Conservation (phyloP, 2,797 vertebrate species). For the Arnoldichthys spilopterus region DNA sequence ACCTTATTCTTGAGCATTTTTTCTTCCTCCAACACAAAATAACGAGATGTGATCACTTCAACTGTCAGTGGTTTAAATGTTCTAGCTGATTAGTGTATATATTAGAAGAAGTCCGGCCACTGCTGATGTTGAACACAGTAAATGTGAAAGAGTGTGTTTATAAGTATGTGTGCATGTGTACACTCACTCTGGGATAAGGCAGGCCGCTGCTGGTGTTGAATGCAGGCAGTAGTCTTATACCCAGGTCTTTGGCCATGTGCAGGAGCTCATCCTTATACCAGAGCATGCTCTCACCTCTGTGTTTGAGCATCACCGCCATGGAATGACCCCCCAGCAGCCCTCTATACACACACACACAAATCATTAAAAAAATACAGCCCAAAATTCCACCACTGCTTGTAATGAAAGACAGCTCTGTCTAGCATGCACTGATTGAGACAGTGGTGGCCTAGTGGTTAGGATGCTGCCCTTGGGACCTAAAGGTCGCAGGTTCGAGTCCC, state of each 20-base stretch:
- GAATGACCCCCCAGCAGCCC: constrained; percentile 96
- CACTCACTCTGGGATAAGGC: constrained; percentile 94
- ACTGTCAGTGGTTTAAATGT: no score
- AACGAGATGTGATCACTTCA: no score
- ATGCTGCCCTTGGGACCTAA: no score
- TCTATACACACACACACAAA: constrained; percentile 67
- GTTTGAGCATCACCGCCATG: constrained; percentile 95
- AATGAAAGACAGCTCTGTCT: not conserved
- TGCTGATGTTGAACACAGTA: no score
- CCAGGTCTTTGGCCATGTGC: constrained; percentile 95
- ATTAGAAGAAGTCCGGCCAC: no score
- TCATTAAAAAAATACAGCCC: no score
- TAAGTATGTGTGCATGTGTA: not conserved
- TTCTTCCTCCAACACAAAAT: no score
- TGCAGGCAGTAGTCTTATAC: constrained; percentile 92
- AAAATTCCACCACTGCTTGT: not conserved
- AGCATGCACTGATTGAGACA: no score
- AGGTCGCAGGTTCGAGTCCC: no score
- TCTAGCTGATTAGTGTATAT: no score
- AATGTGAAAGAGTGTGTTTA: not conserved
- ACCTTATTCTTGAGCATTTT: no score
- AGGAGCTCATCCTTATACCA: constrained; percentile 96
- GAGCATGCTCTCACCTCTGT: constrained; percentile 89
- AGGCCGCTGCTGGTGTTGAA: constrained; percentile 99
- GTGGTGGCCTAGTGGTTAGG: no score